Evolutionary conservation across 2,113 vertebrate genomes (phyloP), one percentile per base, ranked within the genome.

Genomic region (Semnornis frantzii): DNA sequence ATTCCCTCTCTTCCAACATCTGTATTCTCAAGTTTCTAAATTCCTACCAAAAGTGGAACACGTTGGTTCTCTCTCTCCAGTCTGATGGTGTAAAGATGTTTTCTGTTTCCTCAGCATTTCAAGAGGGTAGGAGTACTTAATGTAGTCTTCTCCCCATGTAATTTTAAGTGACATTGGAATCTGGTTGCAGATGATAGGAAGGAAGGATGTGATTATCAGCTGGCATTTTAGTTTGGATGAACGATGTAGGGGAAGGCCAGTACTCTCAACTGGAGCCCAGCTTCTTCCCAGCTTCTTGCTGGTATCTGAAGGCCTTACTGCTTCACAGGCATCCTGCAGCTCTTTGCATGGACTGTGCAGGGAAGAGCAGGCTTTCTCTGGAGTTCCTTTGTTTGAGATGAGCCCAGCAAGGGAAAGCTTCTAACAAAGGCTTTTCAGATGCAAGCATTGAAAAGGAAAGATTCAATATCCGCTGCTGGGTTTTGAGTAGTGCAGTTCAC

Each of bases 381-480:
- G 42, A 55, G 89, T 96, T 70, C 10, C 57, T 94, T 93, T 89
- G 68, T 70, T 73, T 18, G 31, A 92, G 87, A 93, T 82, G 75
- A 89, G 71, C 63, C 70, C 46, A 46, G 72, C 87, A 39, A 87
- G 68, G 59, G 59, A 90, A 91, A 77, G 71, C 81, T 39, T 82
- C 1, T 1, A 68, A 82, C 64, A 93, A 94, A 94, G 75, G 86
- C 66, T 87, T 96, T 92, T 93, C 64, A 93, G 82, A 82, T 60
- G 68, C 64, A 28, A 54, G 80, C 33, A 2, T 20, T 85, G 85
- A 87, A 92, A 96, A 89, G 76, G 82, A 92, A 80, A 52, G 48
- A 92, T 95, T 90, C 92, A 94, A 78, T 96, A 95, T 94, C 92
- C 10, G 30, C 92, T 91, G 88, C 76, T 86, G 85, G 90, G 42